phyloP scores from a whole-genome alignment of 2,888 invertebrate genomes.

The Therioaphis trifolii region DNA sequence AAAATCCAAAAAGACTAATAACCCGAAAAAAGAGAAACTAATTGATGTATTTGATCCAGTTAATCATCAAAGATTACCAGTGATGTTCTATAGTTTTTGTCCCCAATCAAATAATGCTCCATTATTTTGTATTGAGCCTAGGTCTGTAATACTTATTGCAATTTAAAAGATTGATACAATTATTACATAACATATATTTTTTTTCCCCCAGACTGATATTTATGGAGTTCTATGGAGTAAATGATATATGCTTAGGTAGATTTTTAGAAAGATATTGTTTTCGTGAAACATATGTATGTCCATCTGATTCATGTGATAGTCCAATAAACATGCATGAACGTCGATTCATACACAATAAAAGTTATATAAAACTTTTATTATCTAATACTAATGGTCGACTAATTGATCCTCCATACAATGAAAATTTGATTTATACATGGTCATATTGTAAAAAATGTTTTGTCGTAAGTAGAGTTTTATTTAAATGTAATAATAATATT shows the following conservation, averaged over 20 bases:
- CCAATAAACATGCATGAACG: conserved; percentile 89
- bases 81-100: conserved; percentile 90
- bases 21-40: conserved; percentile 44
- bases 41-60: conserved; percentile 81
- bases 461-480: conserved; percentile 68
- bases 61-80: conserved; percentile 87
- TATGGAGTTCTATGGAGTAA: conserved; percentile 95
- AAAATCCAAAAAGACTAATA: conserved; percentile 24
- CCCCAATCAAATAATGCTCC: conserved; percentile 81
- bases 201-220: conserved; percentile 78
- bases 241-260: conserved; percentile 94
- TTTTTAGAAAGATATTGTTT: conserved; percentile 95
- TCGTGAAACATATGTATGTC: conserved; percentile 84
- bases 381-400: conserved; percentile 64
- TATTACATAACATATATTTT: conserved; percentile 56
- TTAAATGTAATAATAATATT: not conserved
- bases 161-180: conserved; percentile 12
- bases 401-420: conserved; percentile 61
- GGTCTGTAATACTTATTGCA: conserved; percentile 71
- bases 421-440: conserved; percentile 80
- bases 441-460: conserved; percentile 81
- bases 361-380: conserved; percentile 83
- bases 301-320: conserved; percentile 80
- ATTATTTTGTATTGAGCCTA: conserved; percentile 89
- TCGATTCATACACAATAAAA: conserved; percentile 90